Evolutionary conservation across 2,888 invertebrate species (phyloP).

Genomic region (Digitonthophagus gazella): DNA sequence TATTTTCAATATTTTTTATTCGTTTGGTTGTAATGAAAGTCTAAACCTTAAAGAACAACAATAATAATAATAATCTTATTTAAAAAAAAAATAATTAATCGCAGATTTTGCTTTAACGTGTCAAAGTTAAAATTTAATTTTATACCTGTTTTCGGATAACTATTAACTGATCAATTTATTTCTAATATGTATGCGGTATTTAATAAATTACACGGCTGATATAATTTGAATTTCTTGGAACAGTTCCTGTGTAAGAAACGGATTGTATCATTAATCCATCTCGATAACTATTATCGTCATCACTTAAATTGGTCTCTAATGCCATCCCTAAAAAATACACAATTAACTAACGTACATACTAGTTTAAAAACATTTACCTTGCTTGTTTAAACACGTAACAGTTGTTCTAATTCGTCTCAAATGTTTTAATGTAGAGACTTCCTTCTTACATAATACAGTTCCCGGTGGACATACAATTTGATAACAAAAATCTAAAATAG

Average conservation of each 20-base stretch:
- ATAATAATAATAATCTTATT: too few relatives aligned
- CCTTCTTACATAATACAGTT: conserved; percentile 1
- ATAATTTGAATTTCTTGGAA: neutral
- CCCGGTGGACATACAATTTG: neutral
- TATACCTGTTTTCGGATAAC: too few relatives aligned
- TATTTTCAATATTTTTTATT: too few relatives aligned
- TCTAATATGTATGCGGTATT: too few relatives aligned
- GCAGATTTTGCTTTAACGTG: too few relatives aligned
- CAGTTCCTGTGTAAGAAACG: neutral
- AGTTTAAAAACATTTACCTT: neutral
- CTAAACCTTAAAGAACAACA: too few relatives aligned
- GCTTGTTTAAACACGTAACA: neutral
- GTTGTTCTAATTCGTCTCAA: conserved; percentile 1
- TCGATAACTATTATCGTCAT: neutral
- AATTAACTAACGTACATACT: neutral
- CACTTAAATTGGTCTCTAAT: neutral
- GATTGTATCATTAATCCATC: conserved; percentile 2
- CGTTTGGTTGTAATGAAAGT: too few relatives aligned
- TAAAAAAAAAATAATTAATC: too few relatives aligned
- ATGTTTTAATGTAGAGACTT: conserved; percentile 6
- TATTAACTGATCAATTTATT: too few relatives aligned
- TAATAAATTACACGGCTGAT: too few relatives aligned
- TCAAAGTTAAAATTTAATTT: too few relatives aligned
- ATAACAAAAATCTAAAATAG: conserved; percentile 13
- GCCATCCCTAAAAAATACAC: neutral